Base-by-base conservation (phyloP, 2,113 vertebrate species). In the Dissostichus mawsoni region DNA sequence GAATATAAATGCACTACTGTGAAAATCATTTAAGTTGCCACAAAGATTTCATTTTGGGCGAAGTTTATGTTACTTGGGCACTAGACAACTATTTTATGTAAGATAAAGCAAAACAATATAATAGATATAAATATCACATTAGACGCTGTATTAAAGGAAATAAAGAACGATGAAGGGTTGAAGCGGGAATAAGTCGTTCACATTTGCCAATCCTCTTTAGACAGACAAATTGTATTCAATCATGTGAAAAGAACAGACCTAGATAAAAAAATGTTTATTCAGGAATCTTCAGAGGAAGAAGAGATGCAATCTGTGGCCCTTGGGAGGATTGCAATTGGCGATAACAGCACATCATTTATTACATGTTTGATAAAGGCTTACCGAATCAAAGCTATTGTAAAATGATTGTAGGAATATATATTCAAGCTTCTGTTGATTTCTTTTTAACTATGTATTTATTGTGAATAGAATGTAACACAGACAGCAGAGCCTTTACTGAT, bases 291-390 rank as follows among this genome's bases (percentile, higher is more conserved):
- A 33, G 48, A 74, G 47, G 12, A 53, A 68, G 9, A 33, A 53
- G 2, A 6, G 45, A 61, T 58, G 14, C 33, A 55, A 65, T 29
- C 17, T 8, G 14, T 20, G 20, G 58, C 25, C 7, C 41, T 65
- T 45, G 29, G 50, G 29, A 69, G 18, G 10, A 4, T 5, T 52
- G 9, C 10, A 33, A 23, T 33, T 1, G 1, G 14, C 12, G 51
- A 73, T n/a, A 36, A 44, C 8, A 47, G 2, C 65, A 74, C 56
- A 69, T 6, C 18, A 44, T 57, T 25, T 36, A 13, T 62, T 58
- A 58, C 20, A 73, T 57, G 69, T 76, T 83, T 18, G 65, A 69
- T 76, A 29, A 52, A 52, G 44, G 11, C 71, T 57, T 18, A 81
- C 52, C 16, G 23, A 79, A 25, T 17, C 45, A 14, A 41, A 29